These are phyloP conservation scores for Sebastes schlegelii DNA, from an alignment of 2,113 vertebrate species.

Conservation along the genomic window DNA sequence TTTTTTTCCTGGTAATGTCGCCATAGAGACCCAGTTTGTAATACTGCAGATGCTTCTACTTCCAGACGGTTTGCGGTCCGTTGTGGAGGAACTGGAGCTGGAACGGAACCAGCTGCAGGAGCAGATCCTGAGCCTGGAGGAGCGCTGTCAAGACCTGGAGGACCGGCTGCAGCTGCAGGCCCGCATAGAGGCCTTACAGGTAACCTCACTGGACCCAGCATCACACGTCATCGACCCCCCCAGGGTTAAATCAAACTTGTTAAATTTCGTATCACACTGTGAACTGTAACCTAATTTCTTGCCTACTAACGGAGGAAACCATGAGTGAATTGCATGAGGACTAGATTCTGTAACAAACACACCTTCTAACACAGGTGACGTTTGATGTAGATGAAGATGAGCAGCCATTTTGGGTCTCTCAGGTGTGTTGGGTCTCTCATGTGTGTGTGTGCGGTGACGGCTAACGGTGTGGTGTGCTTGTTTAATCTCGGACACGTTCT, in stretches of 20 bases:
- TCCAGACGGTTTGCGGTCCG: slow-evolving; percentile 86
- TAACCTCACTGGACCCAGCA: slow-evolving; percentile 43
- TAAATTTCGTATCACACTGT: not conserved
- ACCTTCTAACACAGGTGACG: slow-evolving; percentile 92
- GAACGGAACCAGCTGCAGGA: slow-evolving; percentile 95
- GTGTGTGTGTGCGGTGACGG: slow-evolving; percentile 79
- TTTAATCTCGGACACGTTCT: slow-evolving; percentile 26
- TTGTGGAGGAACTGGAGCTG: slow-evolving; percentile 92
- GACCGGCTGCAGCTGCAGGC: slow-evolving; percentile 90
- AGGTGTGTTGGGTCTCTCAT: slow-evolving; percentile 87
- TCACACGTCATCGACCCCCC: not conserved
- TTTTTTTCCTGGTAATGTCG: too few species aligned
- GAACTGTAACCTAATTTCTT: not conserved
- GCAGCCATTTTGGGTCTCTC: slow-evolving; percentile 85
- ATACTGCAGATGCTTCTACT: not conserved
- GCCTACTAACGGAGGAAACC: not conserved
- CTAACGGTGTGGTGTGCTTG: slow-evolving; percentile 78
- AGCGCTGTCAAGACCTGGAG: slow-evolving; percentile 90
- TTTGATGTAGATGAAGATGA: slow-evolving; percentile 95
- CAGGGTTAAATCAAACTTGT: not conserved
- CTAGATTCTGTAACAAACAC: slow-evolving; percentile 83
- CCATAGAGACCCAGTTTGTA: too few species aligned
- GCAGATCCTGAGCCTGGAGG: slow-evolving; percentile 91
- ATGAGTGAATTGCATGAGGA: slow-evolving; percentile 69
- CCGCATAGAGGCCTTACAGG: slow-evolving; percentile 90